Evolutionary conservation across 2,113 vertebrate genomes (phyloP).

Genomic region (Ammodytes marinus): DNA sequence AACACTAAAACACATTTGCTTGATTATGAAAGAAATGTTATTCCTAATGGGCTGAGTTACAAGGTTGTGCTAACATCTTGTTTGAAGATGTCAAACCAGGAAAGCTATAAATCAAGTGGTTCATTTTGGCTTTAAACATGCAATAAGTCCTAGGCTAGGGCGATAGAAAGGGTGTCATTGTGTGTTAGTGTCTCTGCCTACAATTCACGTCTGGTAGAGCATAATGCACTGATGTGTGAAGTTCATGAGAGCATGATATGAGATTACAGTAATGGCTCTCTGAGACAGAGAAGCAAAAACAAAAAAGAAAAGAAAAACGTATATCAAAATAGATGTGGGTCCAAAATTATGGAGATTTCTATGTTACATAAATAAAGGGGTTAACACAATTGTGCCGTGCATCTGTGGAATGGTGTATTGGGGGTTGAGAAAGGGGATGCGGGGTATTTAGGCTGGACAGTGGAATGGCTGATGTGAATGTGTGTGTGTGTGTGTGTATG

Average conservation of each 20-base stretch:
- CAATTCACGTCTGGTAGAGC: background rate
- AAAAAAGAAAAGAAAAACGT: background rate
- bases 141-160: background rate
- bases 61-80: too few relatives aligned
- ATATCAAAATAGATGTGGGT: too few relatives aligned
- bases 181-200: background rate
- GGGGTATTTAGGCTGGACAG: background rate
- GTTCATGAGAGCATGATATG: background rate
- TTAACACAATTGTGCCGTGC: too few relatives aligned
- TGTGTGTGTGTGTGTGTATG: background rate
- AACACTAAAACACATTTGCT: background rate
- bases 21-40: background rate
- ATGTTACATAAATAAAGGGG: too few relatives aligned
- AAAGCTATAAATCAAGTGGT: background rate
- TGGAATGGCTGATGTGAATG: background rate
- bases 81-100: background rate
- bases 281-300: background rate
- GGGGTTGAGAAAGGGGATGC: background rate
- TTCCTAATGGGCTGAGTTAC: background rate
- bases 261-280: background rate
- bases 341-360: too few relatives aligned
- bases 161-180: background rate
- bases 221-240: background rate
- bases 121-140: background rate
- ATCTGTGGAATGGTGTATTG: too few relatives aligned